Conservation (phyloP, 1,140 invertebrate species). For the Temnothorax nylanderi region DNA sequence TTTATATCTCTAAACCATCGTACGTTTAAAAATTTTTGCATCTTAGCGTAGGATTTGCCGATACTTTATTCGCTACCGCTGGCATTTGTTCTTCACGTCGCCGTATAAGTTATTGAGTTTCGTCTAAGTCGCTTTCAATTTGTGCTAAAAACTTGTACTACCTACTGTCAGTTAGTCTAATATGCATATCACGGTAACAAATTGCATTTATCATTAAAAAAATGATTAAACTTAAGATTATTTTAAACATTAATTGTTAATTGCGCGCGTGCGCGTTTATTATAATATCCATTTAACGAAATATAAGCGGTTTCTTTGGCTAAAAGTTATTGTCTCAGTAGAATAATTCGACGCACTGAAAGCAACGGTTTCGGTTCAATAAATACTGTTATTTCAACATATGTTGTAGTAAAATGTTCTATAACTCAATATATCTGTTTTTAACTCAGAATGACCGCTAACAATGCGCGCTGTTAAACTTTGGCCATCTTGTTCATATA, state of each 20-base stretch:
- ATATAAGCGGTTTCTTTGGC: background rate
- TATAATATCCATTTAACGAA: slow-evolving; percentile 4
- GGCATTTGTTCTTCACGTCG: background rate
- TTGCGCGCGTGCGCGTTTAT: no score
- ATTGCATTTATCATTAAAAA: background rate
- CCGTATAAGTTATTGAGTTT: background rate
- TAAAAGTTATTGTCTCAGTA: background rate
- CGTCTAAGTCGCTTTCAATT: background rate
- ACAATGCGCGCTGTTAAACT: slow-evolving; percentile 23
- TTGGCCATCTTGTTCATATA: slow-evolving; percentile 43
- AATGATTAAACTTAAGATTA: slow-evolving; percentile 1
- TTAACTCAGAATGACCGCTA: slow-evolving; percentile 34
- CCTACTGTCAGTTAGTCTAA: background rate
- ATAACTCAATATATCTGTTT: slow-evolving; percentile 41
- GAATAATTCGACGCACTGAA: slow-evolving; percentile 8
- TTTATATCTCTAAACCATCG: background rate
- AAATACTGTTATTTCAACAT: slow-evolving; percentile 58
- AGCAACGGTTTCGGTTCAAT: slow-evolving; percentile 35
- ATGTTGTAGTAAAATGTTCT: slow-evolving; percentile 30
- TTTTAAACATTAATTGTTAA: background rate
- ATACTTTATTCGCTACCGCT: background rate
- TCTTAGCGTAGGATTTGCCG: background rate
- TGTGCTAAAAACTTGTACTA: background rate
- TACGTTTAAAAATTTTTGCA: background rate
- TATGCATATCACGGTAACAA: background rate